Conservation (phyloP, 2,888 invertebrate genomes). For the Epiblema foenella region DNA sequence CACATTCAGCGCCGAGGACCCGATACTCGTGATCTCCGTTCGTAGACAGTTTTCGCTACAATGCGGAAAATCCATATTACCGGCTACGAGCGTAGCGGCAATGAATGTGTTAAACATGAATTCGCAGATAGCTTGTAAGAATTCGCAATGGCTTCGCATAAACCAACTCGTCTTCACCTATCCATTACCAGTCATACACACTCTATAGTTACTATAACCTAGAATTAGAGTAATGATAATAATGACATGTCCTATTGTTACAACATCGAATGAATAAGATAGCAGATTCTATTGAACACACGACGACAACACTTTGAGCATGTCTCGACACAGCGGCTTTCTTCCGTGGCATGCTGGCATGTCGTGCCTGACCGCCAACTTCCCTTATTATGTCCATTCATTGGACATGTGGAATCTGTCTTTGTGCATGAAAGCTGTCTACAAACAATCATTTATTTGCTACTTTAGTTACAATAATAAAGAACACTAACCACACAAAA, state of each 20-base stretch:
- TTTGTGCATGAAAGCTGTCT: constrained; percentile 11
- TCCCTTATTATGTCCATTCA: constrained; percentile 21
- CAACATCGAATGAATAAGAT: constrained; percentile 2
- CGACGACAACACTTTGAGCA: background rate
- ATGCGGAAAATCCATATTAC: too few relatives aligned
- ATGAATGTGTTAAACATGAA: background rate
- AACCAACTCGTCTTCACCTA: too few relatives aligned
- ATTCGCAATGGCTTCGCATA: constrained; percentile 4
- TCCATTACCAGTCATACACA: too few relatives aligned
- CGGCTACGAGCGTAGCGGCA: too few relatives aligned
- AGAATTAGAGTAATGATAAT: background rate
- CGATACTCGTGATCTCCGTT: too few relatives aligned
- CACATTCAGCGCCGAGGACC: too few relatives aligned
- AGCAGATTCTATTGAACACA: constrained; percentile 11
- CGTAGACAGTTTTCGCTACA: too few relatives aligned
- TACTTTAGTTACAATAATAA: too few relatives aligned
- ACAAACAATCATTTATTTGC: background rate
- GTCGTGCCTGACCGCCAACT: constrained; percentile 31
- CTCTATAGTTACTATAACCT: too few relatives aligned
- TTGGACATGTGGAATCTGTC: constrained; percentile 22
- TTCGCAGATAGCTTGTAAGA: background rate
- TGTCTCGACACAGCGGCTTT: constrained; percentile 20
- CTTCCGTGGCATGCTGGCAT: constrained; percentile 33
- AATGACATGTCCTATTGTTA: background rate
- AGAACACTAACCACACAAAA: background rate